Evolutionary conservation across 1,140 invertebrate species (phyloP).

Genomic region (Marisa cornuarietis): DNA sequence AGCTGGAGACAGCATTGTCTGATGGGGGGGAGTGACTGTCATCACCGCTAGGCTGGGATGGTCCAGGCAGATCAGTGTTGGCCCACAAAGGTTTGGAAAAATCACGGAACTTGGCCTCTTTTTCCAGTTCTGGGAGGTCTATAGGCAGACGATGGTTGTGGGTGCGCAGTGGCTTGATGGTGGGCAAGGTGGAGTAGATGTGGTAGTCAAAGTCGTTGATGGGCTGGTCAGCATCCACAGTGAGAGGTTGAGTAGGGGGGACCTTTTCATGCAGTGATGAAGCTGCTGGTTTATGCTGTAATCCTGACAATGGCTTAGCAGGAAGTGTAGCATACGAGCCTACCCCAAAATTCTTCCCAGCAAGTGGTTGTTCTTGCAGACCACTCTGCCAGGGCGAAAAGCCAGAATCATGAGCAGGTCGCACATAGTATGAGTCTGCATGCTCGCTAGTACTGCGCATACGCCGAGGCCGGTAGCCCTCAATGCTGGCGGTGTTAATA

Average conservation of each 20-base stretch:
- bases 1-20: conserved; percentile 39
- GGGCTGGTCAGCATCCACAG: conserved; percentile 21
- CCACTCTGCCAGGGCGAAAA: conserved; percentile 43
- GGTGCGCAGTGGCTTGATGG: conserved; percentile 50
- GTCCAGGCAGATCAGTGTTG: conserved; percentile 27
- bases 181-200: conserved; percentile 45
- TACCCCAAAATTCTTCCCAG: conserved; percentile 36
- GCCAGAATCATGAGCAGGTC: conserved; percentile 30
- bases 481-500: not conserved
- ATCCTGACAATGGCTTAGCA: conserved; percentile 25
- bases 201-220: conserved; percentile 34
- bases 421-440: conserved; percentile 12
- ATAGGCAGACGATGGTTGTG: conserved; percentile 7
- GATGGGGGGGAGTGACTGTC: conserved; percentile 29
- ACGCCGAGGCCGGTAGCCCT: not conserved
- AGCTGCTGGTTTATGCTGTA: not conserved
- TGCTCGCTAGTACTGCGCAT: conserved; percentile 21
- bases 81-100: conserved; percentile 38
- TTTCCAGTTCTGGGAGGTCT: conserved; percentile 17
- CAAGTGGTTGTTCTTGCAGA: conserved; percentile 13
- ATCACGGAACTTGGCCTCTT: conserved; percentile 24
- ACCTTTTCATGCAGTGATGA: not conserved
- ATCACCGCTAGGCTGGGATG: conserved; percentile 15
- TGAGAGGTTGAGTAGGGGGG: conserved; percentile 8
- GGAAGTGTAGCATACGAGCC: conserved; percentile 50